Conservation (phyloP, 2,888 invertebrate species). For the Caenorhabditis drosophilae region DNA sequence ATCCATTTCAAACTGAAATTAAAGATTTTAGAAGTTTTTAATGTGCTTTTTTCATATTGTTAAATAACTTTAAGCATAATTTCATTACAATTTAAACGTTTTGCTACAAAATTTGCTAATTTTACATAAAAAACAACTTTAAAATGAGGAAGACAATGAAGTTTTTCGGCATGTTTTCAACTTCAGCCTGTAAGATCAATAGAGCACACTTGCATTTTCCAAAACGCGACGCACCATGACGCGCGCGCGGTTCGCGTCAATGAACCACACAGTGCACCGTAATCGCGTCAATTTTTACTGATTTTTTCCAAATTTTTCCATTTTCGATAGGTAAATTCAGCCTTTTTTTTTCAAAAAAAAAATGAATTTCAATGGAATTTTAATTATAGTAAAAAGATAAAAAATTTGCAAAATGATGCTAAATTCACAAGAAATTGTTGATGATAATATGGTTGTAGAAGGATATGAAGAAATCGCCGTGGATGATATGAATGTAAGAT, state of each 20-base stretch:
- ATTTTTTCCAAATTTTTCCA: too few species aligned
- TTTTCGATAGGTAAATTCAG: too few species aligned
- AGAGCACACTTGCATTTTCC: background rate
- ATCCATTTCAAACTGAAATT: constrained; percentile 16
- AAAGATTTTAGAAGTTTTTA: too few species aligned
- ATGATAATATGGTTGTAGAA: constrained; percentile 30
- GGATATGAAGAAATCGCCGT: constrained; percentile 35
- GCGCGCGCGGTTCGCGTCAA: constrained; percentile 4
- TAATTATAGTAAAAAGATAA: background rate
- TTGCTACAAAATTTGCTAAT: too few species aligned
- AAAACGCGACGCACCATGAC: constrained; percentile 4
- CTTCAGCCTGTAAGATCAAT: background rate
- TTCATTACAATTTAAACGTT: too few species aligned
- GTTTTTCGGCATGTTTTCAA: too few species aligned
- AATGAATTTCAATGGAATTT: background rate
- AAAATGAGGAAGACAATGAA: background rate
- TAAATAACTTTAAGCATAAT: too few species aligned
- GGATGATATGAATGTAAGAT: constrained; percentile 24
- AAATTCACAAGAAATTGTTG: constrained; percentile 15
- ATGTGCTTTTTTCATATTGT: too few species aligned
- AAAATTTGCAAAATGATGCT: constrained; percentile 19
- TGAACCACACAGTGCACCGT: constrained; percentile 4
- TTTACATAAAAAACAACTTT: background rate
- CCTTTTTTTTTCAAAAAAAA: background rate
- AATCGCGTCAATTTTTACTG: constrained; percentile 29